Evolutionary conservation across 64 coral and sea anemone species (phyloP), one percentile per base, ranked within the genome.

Genomic region (Actinia equina): DNA sequence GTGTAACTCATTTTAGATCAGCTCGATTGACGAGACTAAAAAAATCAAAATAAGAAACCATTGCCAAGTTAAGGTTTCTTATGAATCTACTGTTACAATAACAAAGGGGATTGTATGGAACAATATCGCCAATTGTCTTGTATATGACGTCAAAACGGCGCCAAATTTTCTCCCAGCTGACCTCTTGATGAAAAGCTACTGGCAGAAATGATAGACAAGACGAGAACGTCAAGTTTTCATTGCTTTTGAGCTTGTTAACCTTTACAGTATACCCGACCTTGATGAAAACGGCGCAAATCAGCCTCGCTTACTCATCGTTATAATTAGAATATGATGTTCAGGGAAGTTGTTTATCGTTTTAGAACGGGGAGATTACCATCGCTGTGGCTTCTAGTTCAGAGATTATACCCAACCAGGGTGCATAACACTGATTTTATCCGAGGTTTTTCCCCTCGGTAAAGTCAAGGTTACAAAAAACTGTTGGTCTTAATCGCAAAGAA

Each of bases 61-160:
- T 74, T 74, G 69, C 69, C 69, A 74, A 74, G 69, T 37, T 13
- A 10, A 30, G 23, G 12, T 0, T 30, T 30, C 14, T 11, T 30
- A 30, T 2, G 0, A 14, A 74, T 74, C 26, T 27, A 27, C 7
- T 74, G 69, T 74, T 74, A 74, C 69, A 12, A 14, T 3, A 41
- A 74, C 69, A 74, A 74, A 74, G 69, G n/a, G 69, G 13, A 74
- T 74, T 74, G 69, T 74, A 41, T 74, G 11, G 42, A 13, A 74
- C 69, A 74, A 74, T 74, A 74, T 27, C 69, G 69, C 69, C 69
- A 74, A 74, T 74, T 74, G 69, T 74, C 69, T 74, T 74, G 13
- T 7, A 12, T 1, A 7, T 74, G 69, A 74, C 69, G 69, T 74
- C 69, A 41, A 74, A 74, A 74, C 15, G 69, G 69, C 69, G 69